Base-by-base conservation (phyloP, 1,140 invertebrate genomes). In the Diorhabda sublineata region DNA sequence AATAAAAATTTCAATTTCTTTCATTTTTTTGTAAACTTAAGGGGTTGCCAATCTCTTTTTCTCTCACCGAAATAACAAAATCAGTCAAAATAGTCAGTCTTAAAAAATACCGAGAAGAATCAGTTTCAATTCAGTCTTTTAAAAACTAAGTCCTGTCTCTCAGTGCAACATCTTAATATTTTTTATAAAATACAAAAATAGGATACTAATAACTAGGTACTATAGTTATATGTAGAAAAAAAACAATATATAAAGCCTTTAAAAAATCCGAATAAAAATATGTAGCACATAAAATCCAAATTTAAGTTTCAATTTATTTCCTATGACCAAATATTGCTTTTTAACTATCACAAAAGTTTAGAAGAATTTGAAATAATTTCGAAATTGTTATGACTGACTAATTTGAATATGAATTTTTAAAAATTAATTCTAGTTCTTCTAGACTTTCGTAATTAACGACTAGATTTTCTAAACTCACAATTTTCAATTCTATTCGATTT, bases 121-220 rank as follows among this genome's bases (percentile, higher is more conserved):
- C 67, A 72, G 69, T 69, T 68, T 71, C 74, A 73, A 75, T 78
- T 79, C 78, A 79, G 78, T 79, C 78, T 79, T 79, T 75, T 71
- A 71, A 72, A 75, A 76, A 69, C 66, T 70, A 78, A 79, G 77
- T 78, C 78, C 78, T 79, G 78, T 77, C 76, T 78, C 78, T 79
- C 78, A 67, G 69, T 72, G 71, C 72, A 75, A 75, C 73, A 76
- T 70, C 69, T 70, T 63, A 69, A 67, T 67, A 60, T 44, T 67
- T 67, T 65, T 65, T 63, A 67, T 64, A 69, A 62, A 70, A 68
- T 68, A 68, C 67, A 62, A 68, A 68, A 68, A 44, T 61, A 67
- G 26, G 52, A 58, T 45, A 41, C 57, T 67, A 71, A 52, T 66
- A 70, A 64, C 59, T 66, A 66, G 61, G 57, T 67, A 67, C 65